Conservation (phyloP, 2,797 vertebrate genomes). For the Leuciscus waleckii region DNA sequence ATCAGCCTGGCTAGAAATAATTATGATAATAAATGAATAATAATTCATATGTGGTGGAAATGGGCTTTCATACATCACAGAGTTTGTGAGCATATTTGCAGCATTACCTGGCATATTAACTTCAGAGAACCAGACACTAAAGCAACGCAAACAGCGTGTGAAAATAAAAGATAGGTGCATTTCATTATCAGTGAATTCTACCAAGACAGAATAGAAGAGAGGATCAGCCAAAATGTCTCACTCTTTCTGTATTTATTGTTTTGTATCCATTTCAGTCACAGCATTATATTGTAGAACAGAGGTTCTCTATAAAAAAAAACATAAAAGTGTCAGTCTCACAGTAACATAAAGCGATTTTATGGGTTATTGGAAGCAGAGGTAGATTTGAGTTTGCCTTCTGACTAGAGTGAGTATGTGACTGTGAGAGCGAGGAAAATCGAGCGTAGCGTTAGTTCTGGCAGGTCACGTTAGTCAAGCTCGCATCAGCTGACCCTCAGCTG, state of each 20-base stretch:
- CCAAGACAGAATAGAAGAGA: neutral
- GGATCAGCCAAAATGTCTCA: neutral
- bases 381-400: slow-evolving; percentile 55
- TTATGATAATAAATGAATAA: too few relatives aligned
- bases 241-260: slow-evolving; percentile 7
- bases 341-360: slow-evolving; percentile 5
- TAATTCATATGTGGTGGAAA: neutral
- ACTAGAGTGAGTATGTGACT: neutral
- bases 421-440: neutral
- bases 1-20: too few relatives aligned
- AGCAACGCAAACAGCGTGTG: neutral
- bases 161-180: neutral
- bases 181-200: neutral
- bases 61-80: too few relatives aligned
- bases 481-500: too few relatives aligned
- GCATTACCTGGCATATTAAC: neutral
- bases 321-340: slow-evolving; percentile 19
- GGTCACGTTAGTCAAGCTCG: too few relatives aligned
- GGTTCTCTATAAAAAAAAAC: neutral
- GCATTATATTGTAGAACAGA: slow-evolving; percentile 10
- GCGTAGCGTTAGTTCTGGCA: too few relatives aligned
- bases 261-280: slow-evolving; percentile 17
- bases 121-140: neutral
- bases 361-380: neutral
- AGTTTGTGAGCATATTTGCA: too few relatives aligned